Conservation (phyloP, 2,113 vertebrate species). For the Sinocyclocheilus anshuiensis region DNA sequence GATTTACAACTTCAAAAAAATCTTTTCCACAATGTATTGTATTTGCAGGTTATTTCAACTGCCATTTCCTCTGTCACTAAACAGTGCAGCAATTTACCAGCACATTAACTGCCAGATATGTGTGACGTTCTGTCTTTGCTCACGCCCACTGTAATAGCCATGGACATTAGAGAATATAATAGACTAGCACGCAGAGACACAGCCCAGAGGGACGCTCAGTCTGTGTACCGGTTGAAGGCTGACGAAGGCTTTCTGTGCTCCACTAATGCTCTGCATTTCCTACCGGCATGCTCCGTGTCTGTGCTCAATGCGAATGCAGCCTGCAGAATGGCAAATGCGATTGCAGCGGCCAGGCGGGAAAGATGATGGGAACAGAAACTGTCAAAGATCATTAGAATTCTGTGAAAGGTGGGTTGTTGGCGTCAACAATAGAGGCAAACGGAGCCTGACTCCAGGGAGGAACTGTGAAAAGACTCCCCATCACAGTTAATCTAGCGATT, state of each 20-base stretch:
- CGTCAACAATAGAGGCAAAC: constrained; percentile 51
- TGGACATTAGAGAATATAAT: constrained; percentile 31
- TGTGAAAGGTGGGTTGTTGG: constrained; percentile 53
- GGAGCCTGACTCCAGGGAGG: constrained; percentile 37
- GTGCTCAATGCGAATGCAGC: constrained; percentile 36
- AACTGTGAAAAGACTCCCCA: constrained; percentile 45
- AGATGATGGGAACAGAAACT: constrained; percentile 48
- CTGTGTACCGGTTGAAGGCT: constrained; percentile 4
- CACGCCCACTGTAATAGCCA: constrained; percentile 33
- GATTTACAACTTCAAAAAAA: neutral
- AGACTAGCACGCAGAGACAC: constrained; percentile 8
- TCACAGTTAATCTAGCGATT: constrained; percentile 52
- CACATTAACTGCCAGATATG: constrained; percentile 31
- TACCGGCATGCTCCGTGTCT: constrained; percentile 16
- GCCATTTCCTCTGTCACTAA: neutral
- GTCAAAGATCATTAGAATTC: constrained; percentile 58
- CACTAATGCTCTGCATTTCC: constrained; percentile 43
- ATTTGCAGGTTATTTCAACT: neutral
- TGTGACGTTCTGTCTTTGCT: constrained; percentile 1
- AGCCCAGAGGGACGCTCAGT: constrained; percentile 28
- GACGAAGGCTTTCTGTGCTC: constrained; percentile 27
- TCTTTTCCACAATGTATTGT: neutral
- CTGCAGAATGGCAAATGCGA: constrained; percentile 39
- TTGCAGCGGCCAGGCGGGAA: constrained; percentile 34
- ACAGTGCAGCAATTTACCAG: constrained; percentile 5